phyloP scores from a whole-genome alignment of 2,113 vertebrate genomes.

The Corythoichthys intestinalis region DNA sequence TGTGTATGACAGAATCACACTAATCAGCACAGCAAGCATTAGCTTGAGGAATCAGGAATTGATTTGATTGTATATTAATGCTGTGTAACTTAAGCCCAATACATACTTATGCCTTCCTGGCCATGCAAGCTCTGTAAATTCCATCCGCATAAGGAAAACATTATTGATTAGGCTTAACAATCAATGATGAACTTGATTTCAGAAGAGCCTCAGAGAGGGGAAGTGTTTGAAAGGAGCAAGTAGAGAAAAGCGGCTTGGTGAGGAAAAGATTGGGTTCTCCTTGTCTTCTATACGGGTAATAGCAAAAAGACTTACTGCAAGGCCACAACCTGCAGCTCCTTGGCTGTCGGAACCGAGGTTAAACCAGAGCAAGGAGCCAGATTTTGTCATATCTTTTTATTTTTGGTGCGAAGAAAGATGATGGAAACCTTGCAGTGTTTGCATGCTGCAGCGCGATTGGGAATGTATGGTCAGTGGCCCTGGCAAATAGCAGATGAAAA shows the following conservation, averaged over 20 bases:
- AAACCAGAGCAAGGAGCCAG: slow-evolving; percentile 28
- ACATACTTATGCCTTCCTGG: slow-evolving; percentile 9
- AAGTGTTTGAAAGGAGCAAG: neutral
- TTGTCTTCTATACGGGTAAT: slow-evolving; percentile 13
- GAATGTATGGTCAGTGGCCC: slow-evolving; percentile 58
- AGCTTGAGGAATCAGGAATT: neutral
- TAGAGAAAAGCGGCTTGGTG: slow-evolving; percentile 1
- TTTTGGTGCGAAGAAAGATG: slow-evolving; percentile 32
- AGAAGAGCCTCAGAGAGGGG: slow-evolving; percentile 28
- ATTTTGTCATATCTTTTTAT: slow-evolving; percentile 3
- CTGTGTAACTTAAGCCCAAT: slow-evolving; percentile 10
- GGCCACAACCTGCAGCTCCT: slow-evolving; percentile 44
- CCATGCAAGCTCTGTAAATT: slow-evolving; percentile 23
- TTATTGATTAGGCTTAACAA: slow-evolving; percentile 56
- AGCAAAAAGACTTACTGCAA: slow-evolving; percentile 31
- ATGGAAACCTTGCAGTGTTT: slow-evolving; percentile 1
- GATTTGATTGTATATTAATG: slow-evolving; percentile 7
- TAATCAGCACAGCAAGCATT: neutral
- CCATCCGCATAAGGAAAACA: slow-evolving; percentile 23
- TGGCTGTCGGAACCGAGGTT: slow-evolving; percentile 42
- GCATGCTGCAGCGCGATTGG: slow-evolving; percentile 33
- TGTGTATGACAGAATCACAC: neutral
- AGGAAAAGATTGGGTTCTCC: slow-evolving; percentile 28
- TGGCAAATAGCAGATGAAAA: slow-evolving; percentile 58
- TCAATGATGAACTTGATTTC: slow-evolving; percentile 52